Conservation (phyloP, 2,113 vertebrate genomes). For the Zosterops lateralis region DNA sequence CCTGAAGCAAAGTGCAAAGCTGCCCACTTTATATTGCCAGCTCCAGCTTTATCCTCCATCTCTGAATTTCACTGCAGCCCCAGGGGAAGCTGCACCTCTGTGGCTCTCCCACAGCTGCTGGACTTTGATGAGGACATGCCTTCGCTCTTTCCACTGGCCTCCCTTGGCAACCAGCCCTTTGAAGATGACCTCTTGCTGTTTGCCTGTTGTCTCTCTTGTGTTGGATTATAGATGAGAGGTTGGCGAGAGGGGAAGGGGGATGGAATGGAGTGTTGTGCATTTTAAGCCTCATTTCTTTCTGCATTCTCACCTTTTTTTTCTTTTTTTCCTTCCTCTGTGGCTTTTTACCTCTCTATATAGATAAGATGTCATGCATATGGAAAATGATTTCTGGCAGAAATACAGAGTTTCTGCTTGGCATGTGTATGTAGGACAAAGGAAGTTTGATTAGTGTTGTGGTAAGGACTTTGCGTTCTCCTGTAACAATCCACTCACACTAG, state of each 20-base stretch:
- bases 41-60: slow-evolving; percentile 67
- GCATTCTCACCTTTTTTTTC: slow-evolving; percentile 17
- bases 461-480: background rate
- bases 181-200: slow-evolving; percentile 87
- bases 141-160: slow-evolving; percentile 78
- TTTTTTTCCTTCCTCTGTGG: background rate
- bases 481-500: background rate
- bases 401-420: background rate
- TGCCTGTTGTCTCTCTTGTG: slow-evolving; percentile 82
- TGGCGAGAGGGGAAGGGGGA: slow-evolving; percentile 67
- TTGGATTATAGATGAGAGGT: slow-evolving; percentile 79
- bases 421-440: background rate
- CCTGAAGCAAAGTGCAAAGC: background rate
- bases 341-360: background rate
- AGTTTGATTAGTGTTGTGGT: background rate
- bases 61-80: slow-evolving; percentile 52
- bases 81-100: slow-evolving; percentile 71
- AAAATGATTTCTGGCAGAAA: slow-evolving; percentile 18
- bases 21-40: slow-evolving; percentile 11
- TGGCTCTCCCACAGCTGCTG: slow-evolving; percentile 77
- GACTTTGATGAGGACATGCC: slow-evolving; percentile 88
- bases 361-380: background rate
- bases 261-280: slow-evolving; percentile 41
- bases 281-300: slow-evolving; percentile 66
- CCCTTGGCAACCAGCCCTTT: slow-evolving; percentile 89